Evolutionary conservation across 2,797 vertebrate species (phyloP).

Genomic region (Microctenopoma stevenorrisi): DNA sequence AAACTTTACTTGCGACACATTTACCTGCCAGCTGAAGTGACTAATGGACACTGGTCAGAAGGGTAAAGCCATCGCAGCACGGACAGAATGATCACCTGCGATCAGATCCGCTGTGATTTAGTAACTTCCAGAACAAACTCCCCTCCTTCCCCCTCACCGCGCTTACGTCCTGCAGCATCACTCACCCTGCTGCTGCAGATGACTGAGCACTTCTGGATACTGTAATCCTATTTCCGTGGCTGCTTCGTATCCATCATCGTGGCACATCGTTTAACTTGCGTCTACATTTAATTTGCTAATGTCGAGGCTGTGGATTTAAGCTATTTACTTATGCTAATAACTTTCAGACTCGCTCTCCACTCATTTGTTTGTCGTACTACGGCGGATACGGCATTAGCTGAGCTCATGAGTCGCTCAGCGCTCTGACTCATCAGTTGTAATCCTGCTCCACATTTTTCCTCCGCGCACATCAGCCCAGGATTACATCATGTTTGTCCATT

Average conservation of each 20-base stretch:
- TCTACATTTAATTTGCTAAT: constrained; percentile 31
- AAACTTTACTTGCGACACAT: too few species aligned
- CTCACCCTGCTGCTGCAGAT: background rate
- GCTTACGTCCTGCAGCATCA: background rate
- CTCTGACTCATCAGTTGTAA: constrained; percentile 39
- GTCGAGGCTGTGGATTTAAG: constrained; percentile 11
- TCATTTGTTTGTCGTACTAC: constrained; percentile 18
- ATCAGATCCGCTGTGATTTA: background rate
- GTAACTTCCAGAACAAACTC: background rate
- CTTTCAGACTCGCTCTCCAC: background rate
- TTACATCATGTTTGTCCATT: background rate
- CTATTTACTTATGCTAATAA: constrained; percentile 19
- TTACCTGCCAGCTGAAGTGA: background rate
- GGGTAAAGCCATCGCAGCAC: background rate
- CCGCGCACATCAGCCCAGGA: constrained; percentile 1
- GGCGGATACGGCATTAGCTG: background rate
- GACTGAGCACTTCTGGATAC: background rate
- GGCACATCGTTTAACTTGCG: constrained; percentile 20
- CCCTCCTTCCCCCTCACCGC: background rate
- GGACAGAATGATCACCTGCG: background rate
- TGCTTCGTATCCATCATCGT: constrained; percentile 21
- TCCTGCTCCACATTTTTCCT: constrained; percentile 14
- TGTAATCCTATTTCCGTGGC: constrained; percentile 4
- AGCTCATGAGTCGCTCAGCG: constrained; percentile 24
- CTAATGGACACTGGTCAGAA: background rate